Evolutionary conservation across 2,113 vertebrate species (phyloP), one percentile per base, ranked within the genome.

Genomic region (Rhineura floridana): DNA sequence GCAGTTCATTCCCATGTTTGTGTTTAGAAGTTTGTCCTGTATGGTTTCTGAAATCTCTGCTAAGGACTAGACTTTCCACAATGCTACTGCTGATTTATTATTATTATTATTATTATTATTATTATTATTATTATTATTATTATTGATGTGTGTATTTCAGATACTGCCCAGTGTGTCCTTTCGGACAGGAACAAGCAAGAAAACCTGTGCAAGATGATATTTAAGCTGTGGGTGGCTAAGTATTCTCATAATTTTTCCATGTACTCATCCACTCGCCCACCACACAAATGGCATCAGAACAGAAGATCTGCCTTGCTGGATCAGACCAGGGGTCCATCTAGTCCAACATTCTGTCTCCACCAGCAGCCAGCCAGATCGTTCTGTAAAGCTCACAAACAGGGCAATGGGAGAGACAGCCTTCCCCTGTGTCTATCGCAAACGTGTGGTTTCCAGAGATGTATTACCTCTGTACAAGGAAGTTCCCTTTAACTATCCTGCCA

Each of bases 251-350:
- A 65, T 82, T 48, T 50, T 63, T 42, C 59, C 52, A 62, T 73
- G 50, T 46, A 75, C 67, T 48, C 76, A 73, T 81, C 72, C 62
- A 76, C 28, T 76, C 55, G 44, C 80, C 80, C 87, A 83, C 87
- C 59, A 83, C 42, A 83, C 55, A 83, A 82, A 82, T 83, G 80
- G 80, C 70, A 63, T 42, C 59, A 46, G 79, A 81, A 87, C 36
- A 62, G 44, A 50, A 76, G 44, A 65, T 83, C 81, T 77, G 80
- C 62, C 69, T 63, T 73, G 78, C 79, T 83, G 70, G 55, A 88
- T 83, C 70, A 75, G 80, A 33, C 87, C 55, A 63, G 62, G n/a
- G 10, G 50, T 25, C 67, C 52, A 73, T 81, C 39, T 33, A 81
- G 8, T 77, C 33, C 87, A 77, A 83, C 59, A 67, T 52, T 65